Base-by-base conservation (phyloP, 2,113 vertebrate genomes). In the Siphamia tubifer region DNA sequence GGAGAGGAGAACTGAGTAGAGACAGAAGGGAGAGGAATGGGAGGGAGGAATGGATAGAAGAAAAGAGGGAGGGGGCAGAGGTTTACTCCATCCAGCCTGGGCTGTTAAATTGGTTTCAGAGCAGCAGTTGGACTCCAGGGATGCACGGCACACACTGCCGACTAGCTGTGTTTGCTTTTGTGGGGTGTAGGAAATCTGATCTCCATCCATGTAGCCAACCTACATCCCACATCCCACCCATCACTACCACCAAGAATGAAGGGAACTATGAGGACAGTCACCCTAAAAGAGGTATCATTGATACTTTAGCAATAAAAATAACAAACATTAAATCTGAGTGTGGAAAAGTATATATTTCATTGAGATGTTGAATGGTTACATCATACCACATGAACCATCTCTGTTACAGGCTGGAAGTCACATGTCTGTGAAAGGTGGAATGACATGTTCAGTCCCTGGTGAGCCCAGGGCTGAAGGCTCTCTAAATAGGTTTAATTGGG, bases 41-140 rank as follows among this genome's bases (percentile, higher is more conserved):
- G 48, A 66, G 32, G 52, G 77, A 83, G 35, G 69, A 72, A 84
- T 76, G 55, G 75, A 78, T 76, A 55, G 79, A 86, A 63, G 68
- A 76, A 74, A 81, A 72, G 58, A 67, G 40, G 65, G 57, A 63
- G 73, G 74, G 75, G 63, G 88, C 73, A 83, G 87, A 85, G 71
- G 79, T 91, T 94, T 86, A 92, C 92, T 94, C 88, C 90, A 92
- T 92, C 92, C 91, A 89, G 90, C 89, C 83, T 86, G 85, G 90
- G 89, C 92, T 90, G 91, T 91, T 93, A 94, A 94, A 94, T 94
- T 92, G 87, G 91, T 93, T 94, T 94, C 92, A 93, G 92, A 92
- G 88, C 93, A 91, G 91, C 49, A 90, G 92, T 93, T 91, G 92
- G 88, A 89, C 92, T 92, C 93, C 84, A 77, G 91, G 90, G 83